These are phyloP conservation scores for Hemithea aestivaria DNA, from an alignment of 2,888 invertebrate genomes.

Conservation along the genomic window DNA sequence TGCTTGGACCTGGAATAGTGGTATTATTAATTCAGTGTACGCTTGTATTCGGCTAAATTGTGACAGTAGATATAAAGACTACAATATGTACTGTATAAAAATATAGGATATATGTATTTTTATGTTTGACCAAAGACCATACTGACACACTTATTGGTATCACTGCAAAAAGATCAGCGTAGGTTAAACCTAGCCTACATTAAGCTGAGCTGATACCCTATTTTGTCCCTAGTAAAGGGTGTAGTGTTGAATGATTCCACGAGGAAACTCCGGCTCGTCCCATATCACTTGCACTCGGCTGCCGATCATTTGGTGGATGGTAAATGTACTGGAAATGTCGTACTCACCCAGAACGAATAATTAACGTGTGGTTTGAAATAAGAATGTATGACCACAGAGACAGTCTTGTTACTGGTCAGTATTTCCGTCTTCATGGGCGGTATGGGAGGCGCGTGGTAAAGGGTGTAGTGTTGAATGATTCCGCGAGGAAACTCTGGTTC, in stretches of 20 bases:
- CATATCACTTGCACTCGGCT: conserved; percentile 83
- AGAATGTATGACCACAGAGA: conserved; percentile 74
- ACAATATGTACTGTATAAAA: no score
- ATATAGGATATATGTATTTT: no score
- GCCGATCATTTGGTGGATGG: conserved; percentile 81
- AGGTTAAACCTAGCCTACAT: no score
- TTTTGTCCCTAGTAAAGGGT: conserved; percentile 81
- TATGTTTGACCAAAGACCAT: no score
- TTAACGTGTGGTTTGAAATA: conserved; percentile 75
- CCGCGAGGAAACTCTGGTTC: conserved; percentile 83
- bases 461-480: conserved; percentile 80
- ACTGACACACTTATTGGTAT: no score
- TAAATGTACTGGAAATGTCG: conserved; percentile 28
- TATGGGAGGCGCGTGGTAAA: conserved; percentile 82
- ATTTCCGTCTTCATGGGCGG: conserved; percentile 73
- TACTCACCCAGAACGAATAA: conserved; percentile 86
- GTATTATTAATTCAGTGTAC: no score
- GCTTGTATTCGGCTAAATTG: no score
- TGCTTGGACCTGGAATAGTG: conserved; percentile 78
- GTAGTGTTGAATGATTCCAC: conserved; percentile 82
- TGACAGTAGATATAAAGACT: no score
- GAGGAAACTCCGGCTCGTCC: conserved; percentile 82
- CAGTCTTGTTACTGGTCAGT: conserved; percentile 49
- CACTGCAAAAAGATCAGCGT: no score
- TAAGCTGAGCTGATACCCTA: no score